Conservation (phyloP, 37 sponge, comb jelly and placozoan genomes). For the Oscarella lobularis region DNA sequence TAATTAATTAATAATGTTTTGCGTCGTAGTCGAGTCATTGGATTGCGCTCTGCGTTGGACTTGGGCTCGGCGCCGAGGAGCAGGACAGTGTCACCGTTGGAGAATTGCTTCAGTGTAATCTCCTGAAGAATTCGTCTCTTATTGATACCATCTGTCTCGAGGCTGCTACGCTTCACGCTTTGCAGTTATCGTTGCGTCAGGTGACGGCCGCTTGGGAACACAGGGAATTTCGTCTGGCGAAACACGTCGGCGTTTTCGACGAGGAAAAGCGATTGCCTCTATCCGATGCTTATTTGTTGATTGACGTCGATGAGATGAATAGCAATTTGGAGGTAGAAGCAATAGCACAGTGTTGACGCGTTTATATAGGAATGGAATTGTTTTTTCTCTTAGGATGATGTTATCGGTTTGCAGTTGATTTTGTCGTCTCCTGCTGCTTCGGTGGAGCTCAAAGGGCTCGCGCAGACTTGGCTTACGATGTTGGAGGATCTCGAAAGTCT, state of each 20-base stretch:
- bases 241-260: background rate
- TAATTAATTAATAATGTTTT: too few species aligned
- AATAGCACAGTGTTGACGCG: background rate
- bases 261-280: background rate
- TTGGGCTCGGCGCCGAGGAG: background rate
- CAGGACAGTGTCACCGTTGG: background rate
- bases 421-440: background rate
- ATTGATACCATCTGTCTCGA: background rate
- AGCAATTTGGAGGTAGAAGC: background rate
- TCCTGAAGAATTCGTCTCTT: background rate
- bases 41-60: background rate
- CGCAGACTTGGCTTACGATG: background rate
- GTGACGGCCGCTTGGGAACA: background rate
- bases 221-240: background rate
- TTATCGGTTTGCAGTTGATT: constrained; percentile 3
- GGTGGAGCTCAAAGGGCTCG: background rate
- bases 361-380: background rate
- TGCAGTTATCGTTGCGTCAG: background rate
- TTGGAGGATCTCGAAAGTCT: background rate
- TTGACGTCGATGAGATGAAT: background rate
- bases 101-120: background rate
- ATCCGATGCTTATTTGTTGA: background rate
- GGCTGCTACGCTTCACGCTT: background rate
- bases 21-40: background rate
- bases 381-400: background rate